Percentiles rank a stretch among this genome's conserved stretches.
Conservation (phyloP, 2,113 vertebrate genomes). For the Atherinomorus stipes region DNA sequence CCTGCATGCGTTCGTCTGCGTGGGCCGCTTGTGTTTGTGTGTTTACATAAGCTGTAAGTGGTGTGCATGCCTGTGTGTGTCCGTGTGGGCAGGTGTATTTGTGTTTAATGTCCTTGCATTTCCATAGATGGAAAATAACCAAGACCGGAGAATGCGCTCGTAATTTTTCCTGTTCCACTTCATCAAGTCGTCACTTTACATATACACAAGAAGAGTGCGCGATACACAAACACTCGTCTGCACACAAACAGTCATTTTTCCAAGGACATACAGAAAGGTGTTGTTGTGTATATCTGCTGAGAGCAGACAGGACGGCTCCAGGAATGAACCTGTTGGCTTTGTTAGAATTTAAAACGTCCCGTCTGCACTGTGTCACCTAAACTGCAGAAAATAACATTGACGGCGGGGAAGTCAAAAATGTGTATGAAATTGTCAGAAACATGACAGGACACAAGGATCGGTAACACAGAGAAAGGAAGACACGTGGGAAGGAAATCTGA, state of each 20-base stretch:
- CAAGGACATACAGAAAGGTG: constrained; percentile 61
- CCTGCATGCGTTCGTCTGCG: neutral
- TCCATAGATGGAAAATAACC: constrained; percentile 59
- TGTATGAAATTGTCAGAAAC: neutral
- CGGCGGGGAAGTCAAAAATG: neutral
- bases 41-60: neutral
- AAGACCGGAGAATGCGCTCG: constrained; percentile 44
- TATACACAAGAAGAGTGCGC: constrained; percentile 41
- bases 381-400: constrained; percentile 19
- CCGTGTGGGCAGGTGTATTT: constrained; percentile 42
- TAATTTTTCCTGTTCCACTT: constrained; percentile 63
- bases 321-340: constrained; percentile 36
- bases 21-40: neutral
- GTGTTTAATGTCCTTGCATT: constrained; percentile 24
- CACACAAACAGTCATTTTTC: constrained; percentile 61
- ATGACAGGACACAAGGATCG: neutral
- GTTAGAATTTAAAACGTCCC: constrained; percentile 7
- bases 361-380: constrained; percentile 35
- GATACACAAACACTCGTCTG: constrained; percentile 68
- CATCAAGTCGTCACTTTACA: constrained; percentile 47
- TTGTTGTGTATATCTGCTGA: constrained; percentile 61
- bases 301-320: constrained; percentile 56
- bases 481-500: neutral
- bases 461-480: neutral
- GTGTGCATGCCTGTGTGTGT: neutral